Evolutionary conservation across 2,797 vertebrate species (phyloP).

Genomic region (Chaenodraco wilsoni): DNA sequence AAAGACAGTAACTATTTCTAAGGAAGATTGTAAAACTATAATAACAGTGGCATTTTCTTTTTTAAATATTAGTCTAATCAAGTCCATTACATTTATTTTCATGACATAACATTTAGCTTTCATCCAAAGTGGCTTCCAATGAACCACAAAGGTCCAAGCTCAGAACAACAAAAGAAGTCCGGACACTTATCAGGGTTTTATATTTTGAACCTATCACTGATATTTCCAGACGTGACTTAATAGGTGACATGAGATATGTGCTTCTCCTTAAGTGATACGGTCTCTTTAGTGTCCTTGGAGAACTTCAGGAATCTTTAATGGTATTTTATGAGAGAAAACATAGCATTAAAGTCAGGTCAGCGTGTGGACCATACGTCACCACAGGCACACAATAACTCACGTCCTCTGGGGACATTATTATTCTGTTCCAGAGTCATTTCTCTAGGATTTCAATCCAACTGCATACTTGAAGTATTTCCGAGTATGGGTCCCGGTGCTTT

Average conservation of each 20-base stretch:
- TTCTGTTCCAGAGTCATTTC: background rate
- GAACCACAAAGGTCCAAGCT: no score
- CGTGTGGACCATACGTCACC: slow-evolving; percentile 29
- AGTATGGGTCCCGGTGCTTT: slow-evolving; percentile 72
- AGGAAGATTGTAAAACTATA: background rate
- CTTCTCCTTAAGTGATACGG: slow-evolving; percentile 8
- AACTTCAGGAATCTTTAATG: slow-evolving; percentile 6
- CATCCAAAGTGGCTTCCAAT: no score
- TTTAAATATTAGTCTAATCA: background rate
- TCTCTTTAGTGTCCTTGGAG: slow-evolving; percentile 10
- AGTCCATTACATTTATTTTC: no score
- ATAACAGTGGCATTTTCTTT: background rate
- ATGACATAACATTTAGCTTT: no score
- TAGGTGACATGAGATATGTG: background rate
- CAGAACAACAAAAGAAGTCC: no score
- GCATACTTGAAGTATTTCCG: background rate
- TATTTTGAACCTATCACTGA: background rate
- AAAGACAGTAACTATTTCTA: background rate
- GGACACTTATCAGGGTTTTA: background rate
- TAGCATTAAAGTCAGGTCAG: slow-evolving; percentile 29
- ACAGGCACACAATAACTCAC: slow-evolving; percentile 16
- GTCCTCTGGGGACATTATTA: slow-evolving; percentile 26
- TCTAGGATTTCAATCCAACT: background rate
- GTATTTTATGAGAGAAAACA: slow-evolving; percentile 31
- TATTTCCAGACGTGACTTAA: background rate